Conservation (phyloP, 2,797 vertebrate species). For the Aeoliscus strigatus region DNA sequence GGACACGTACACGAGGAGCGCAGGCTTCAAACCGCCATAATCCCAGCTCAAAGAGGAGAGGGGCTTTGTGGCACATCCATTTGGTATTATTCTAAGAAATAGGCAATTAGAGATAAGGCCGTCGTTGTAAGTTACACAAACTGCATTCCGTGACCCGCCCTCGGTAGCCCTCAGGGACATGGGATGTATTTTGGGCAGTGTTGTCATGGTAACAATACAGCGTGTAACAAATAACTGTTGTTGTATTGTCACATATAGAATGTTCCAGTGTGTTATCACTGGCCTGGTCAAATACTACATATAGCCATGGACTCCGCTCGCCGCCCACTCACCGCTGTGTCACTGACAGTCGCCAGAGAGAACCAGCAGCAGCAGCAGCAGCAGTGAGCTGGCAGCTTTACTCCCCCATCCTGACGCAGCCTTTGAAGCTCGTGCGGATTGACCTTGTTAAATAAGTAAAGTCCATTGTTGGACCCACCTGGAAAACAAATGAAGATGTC, state of each 20-base stretch:
- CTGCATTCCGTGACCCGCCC: slow-evolving; percentile 24
- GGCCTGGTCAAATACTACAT: slow-evolving; percentile 38
- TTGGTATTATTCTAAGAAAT: slow-evolving; percentile 73
- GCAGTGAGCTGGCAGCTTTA: too few species aligned
- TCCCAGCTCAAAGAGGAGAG: slow-evolving; percentile 53
- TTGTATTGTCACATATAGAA: slow-evolving; percentile 21
- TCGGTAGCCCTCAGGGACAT: slow-evolving; percentile 9
- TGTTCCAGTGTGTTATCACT: slow-evolving; percentile 20
- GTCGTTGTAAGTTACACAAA: slow-evolving; percentile 38
- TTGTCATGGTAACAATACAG: slow-evolving; percentile 39
- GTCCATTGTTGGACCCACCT: slow-evolving; percentile 51
- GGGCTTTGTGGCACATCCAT: slow-evolving; percentile 60
- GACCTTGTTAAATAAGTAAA: slow-evolving; percentile 72
- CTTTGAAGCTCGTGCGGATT: slow-evolving; percentile 56
- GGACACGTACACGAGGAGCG: slow-evolving; percentile 39
- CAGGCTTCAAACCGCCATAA: slow-evolving; percentile 54
- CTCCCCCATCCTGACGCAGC: slow-evolving; percentile 24
- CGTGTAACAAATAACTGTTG: slow-evolving; percentile 31
- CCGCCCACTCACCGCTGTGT: slow-evolving; percentile 23
- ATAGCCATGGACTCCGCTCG: slow-evolving; percentile 40
- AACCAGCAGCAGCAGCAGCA: slow-evolving; percentile 36
- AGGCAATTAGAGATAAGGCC: slow-evolving; percentile 71
- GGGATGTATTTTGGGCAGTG: slow-evolving; percentile 31
- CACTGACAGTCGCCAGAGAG: slow-evolving; percentile 25
- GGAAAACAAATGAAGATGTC: slow-evolving; percentile 63